A percentile compares a stretch with the other conserved stretches of the same genome.
These are phyloP conservation scores for Columba guinea DNA, from an alignment of 2,797 vertebrate genomes.

Conservation along the genomic window DNA sequence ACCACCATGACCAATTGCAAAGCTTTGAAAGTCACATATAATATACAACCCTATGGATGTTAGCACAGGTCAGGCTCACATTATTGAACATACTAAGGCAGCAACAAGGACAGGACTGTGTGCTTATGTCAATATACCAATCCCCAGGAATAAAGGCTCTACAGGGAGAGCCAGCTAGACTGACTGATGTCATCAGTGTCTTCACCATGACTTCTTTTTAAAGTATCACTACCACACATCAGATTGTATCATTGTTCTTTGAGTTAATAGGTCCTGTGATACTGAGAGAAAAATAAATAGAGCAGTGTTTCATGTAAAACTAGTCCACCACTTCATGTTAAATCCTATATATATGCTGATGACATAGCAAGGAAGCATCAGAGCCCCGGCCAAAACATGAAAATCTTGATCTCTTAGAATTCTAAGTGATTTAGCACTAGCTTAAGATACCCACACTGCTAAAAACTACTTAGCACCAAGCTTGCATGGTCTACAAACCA, in stretches of 20 bases:
- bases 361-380: background rate
- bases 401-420: background rate
- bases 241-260: background rate
- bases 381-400: background rate
- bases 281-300: background rate
- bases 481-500: background rate
- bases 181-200: background rate
- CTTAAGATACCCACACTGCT: background rate
- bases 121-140: background rate
- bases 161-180: background rate
- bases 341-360: background rate
- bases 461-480: background rate
- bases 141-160: background rate
- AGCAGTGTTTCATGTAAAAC: background rate
- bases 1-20: background rate
- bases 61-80: background rate
- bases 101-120: background rate
- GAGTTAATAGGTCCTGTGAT: background rate
- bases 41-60: background rate
- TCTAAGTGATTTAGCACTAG: background rate
- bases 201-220: background rate
- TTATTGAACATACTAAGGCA: background rate
- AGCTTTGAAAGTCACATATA: background rate
- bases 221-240: background rate
- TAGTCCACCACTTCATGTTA: background rate